Base-by-base conservation (phyloP, 2,113 vertebrate genomes). In the Mus pahari region DNA sequence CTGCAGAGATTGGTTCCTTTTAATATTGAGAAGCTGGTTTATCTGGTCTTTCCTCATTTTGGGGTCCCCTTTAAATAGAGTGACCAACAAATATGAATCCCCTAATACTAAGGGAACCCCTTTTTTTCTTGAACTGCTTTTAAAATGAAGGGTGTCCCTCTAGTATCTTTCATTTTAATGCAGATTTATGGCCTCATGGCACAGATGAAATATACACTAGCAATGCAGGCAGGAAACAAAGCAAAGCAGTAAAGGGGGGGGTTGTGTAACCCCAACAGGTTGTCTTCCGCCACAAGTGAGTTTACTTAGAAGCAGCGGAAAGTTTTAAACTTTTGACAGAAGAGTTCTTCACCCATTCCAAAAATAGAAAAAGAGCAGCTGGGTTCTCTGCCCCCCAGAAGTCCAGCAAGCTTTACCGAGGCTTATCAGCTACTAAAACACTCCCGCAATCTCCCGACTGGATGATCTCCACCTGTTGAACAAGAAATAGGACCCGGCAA, bases 331-430 rank as follows among this genome's bases (percentile, higher is more conserved):
- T 98, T 97, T 98, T 96, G 97, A 95, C 95, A 96, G 97, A 92
- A 93, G 92, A 68, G 96, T 98, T 98, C 98, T 97, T 97, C 94
- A 94, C 88, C 83, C 88, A 78, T 98, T 97, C 98, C 96, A 97
- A 98, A 98, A 98, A 98, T 98, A 98, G 98, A 97, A 97, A 71
- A 94, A 91, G 95, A 95, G 97, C 98, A 98, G 98, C 98, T 98
- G 98, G 94, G 87, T 92, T 17, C 82, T 95, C 64, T 92, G 96
- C 83, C 92, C 64, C 0, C 87, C 97, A 97, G 96, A 96, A 86
- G 70, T 26, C 90, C 89, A 60, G 1, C 0, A 78, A 96, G 68
- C 81, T 97, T 96, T 88, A 93, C 24, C 83, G 91, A 96, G 97
- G 90, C 92, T 95, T 94, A 95, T 94, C 94, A 88, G 86, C 79